phyloP scores from a whole-genome alignment of 1,140 invertebrate species.

The Muscidifurax raptorellus region DNA sequence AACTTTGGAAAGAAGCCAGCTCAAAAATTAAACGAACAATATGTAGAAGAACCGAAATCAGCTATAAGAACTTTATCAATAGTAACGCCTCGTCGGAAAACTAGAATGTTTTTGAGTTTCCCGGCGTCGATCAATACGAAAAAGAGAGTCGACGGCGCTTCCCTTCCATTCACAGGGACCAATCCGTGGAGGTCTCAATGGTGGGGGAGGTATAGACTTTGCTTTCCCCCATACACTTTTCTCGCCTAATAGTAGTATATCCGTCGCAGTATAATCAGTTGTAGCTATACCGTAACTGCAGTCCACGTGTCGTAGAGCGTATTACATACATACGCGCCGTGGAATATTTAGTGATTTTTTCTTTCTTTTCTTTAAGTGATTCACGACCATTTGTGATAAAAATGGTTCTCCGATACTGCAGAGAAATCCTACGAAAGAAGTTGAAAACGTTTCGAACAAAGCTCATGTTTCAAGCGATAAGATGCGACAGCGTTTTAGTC shows the following conservation, averaged over 20 bases:
- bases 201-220: neutral
- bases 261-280: neutral
- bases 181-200: neutral
- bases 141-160: neutral
- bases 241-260: no score
- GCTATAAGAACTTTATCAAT: no score
- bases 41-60: no score
- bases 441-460: neutral
- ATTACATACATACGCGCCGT: neutral
- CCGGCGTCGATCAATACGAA: neutral
- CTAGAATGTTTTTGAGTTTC: no score
- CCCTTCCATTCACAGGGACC: neutral
- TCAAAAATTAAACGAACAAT: no score
- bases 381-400: neutral
- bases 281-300: neutral
- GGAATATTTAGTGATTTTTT: neutral
- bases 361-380: no score
- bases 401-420: neutral
- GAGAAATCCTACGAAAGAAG: neutral
- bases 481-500: neutral
- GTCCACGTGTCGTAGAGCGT: neutral
- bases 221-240: neutral
- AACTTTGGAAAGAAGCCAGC: no score
- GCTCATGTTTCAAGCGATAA: neutral
- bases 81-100: no score